Percentiles rank a stretch among this genome's conserved stretches.
Conservation (phyloP, 1,140 invertebrate genomes). For the Drosophila yakuba region DNA sequence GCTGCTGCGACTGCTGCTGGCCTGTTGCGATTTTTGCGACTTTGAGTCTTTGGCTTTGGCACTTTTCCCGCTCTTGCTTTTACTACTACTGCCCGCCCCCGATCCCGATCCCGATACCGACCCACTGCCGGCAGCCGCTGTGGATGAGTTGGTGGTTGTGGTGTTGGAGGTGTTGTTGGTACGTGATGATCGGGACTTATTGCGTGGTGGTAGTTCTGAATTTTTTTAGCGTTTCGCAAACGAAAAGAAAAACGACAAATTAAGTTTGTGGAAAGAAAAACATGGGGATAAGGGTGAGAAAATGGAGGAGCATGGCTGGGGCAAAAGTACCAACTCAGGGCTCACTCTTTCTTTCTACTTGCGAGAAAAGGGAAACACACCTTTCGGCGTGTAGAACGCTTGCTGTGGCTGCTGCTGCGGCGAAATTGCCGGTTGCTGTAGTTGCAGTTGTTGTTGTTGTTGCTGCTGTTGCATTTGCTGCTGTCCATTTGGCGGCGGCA, state of each 20-base stretch:
- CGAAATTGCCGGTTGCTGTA: constrained; percentile 63
- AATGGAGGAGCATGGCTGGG: constrained; percentile 42
- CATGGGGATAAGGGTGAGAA: constrained; percentile 20
- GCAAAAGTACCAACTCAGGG: constrained; percentile 36
- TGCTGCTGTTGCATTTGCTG: constrained; percentile 65
- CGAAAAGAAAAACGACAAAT: constrained; percentile 62
- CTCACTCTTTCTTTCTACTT: constrained; percentile 18
- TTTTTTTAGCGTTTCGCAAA: constrained; percentile 56
- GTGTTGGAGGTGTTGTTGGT: constrained; percentile 67
- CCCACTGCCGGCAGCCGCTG: constrained; percentile 45
- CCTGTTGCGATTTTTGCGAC: constrained; percentile 55
- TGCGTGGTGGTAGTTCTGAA: constrained; percentile 79
- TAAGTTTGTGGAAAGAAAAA: constrained; percentile 34
- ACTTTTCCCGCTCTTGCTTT: constrained; percentile 63
- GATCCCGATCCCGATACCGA: constrained; percentile 24
- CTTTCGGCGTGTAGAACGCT: constrained; percentile 89
- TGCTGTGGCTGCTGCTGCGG: constrained; percentile 61
- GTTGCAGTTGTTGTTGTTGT: constrained; percentile 67
- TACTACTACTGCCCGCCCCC: constrained; percentile 58
- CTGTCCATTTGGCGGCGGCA: constrained; percentile 73
- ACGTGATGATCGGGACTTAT: constrained; percentile 84
- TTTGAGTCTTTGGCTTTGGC: constrained; percentile 71
- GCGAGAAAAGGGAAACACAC: constrained; percentile 82
- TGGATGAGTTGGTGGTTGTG: constrained; percentile 63
- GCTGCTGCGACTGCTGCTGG: constrained; percentile 66